Base-by-base conservation (phyloP, 2,888 invertebrate species). In the Sclerodermus sp. region DNA sequence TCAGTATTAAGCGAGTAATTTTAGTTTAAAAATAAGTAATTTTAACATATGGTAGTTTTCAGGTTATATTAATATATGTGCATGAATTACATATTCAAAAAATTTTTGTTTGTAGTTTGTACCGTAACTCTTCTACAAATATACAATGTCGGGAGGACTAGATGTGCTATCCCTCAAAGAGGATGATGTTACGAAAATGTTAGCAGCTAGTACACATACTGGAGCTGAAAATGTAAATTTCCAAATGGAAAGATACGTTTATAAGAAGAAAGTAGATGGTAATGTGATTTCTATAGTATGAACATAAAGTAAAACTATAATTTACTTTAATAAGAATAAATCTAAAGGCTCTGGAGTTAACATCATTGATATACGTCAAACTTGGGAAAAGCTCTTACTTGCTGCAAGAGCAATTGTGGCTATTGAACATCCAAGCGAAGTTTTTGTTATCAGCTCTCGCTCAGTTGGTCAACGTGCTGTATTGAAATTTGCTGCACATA, bases 321-420 rank as follows among this genome's bases (percentile, higher is more conserved):
- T n/a, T n/a, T n/a, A n/a, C n/a, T n/a, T 47, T 32, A 30, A 23
- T 8, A 17, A 12, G 13, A 30, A 4, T 4, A 48, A 48, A 48
- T 30, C 14, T 39, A n/a, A 16, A 42, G 40, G 49, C 42, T n/a
- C n/a, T n/a, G n/a, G n/a, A n/a, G 42, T 94, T 18, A 90, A 96
- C 80, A 92, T 99, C 71, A 92, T 99, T 78, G 96, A 99, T 78
- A 80, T 99, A 69, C 89, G 93, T 58, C 95, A 94, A 71, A 98
- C 97, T 1, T 99, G 98, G 97, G 99, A 99, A 79, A 99, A 99
- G 81, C 83, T 99, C 2, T 84, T 97, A 55, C 81, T 99, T 66
- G 99, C 99, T 57, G 99, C 99, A 23, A 88, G 99, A 63, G 98
- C 98, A 38, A 96, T 99, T 72, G 97, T 93, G 9, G 96, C 98